A percentile compares a stretch with the other conserved stretches of the same genome.
Evolutionary conservation across 2,888 invertebrate species (phyloP).

Genomic region (Campopleginae sp.): DNA sequence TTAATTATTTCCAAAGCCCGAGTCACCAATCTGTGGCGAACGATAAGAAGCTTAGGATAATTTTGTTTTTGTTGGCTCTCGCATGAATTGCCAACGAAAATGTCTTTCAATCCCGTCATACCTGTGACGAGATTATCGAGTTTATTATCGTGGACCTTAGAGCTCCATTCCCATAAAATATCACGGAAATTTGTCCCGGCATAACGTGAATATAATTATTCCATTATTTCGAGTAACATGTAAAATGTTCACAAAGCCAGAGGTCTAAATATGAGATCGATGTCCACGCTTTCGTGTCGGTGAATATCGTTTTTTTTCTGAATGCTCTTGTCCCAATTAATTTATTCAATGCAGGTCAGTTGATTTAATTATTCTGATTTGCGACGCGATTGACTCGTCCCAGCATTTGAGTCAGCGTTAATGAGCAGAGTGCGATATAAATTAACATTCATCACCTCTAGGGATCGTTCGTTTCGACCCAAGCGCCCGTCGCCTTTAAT

Average conservation of each 20-base stretch:
- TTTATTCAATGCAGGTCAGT: no score
- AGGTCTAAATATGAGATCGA: no score
- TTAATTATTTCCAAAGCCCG: constrained; percentile 18
- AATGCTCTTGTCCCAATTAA: no score
- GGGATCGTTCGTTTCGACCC: no score
- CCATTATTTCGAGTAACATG: not conserved
- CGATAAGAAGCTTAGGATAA: constrained; percentile 39
- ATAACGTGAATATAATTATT: not conserved
- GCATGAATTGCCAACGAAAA: constrained; percentile 18
- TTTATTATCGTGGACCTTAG: not conserved
- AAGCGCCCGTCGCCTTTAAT: no score
- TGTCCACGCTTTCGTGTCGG: no score
- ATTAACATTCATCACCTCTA: no score
- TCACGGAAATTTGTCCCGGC: not conserved
- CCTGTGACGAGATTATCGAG: not conserved
- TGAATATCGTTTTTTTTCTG: no score
- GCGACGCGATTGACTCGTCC: no score
- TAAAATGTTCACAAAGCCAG: not conserved
- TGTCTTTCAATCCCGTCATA: constrained; percentile 7
- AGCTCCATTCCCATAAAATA: not conserved
- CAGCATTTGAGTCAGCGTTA: no score
- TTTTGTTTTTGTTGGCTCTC: constrained; percentile 44
- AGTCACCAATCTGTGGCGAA: constrained; percentile 25
- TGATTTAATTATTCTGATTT: no score
- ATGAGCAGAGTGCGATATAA: no score